Percentiles rank a stretch among this genome's conserved stretches.
These are phyloP conservation scores for Epirrhoe alternata DNA, from an alignment of 2,888 invertebrate species.

Conservation along the genomic window DNA sequence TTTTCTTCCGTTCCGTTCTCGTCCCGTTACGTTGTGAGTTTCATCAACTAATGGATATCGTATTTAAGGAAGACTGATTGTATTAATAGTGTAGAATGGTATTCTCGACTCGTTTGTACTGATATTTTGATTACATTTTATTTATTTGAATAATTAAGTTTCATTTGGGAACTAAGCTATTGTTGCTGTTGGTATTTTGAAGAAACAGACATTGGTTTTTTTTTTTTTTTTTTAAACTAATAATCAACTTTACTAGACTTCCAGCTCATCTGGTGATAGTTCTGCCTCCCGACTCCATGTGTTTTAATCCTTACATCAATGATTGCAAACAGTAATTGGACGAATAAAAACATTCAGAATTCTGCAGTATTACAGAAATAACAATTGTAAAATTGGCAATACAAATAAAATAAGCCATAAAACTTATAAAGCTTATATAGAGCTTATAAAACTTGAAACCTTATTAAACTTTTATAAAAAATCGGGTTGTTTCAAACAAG, in stretches of 20 bases:
- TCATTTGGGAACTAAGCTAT: not conserved
- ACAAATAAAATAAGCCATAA: not conserved
- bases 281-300: too few relatives aligned
- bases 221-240: too few relatives aligned
- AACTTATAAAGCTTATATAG: not conserved
- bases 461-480: too few relatives aligned
- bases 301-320: too few relatives aligned
- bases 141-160: not conserved
- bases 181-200: too few relatives aligned
- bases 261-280: too few relatives aligned
- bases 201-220: too few relatives aligned
- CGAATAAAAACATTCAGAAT: not conserved
- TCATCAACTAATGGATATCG: slow-evolving; percentile 26
- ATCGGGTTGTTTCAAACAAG: too few relatives aligned
- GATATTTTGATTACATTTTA: slow-evolving; percentile 10
- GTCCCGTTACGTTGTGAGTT: slow-evolving; percentile 7
- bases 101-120: slow-evolving; percentile 6
- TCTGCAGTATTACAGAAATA: not conserved
- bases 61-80: slow-evolving; percentile 20
- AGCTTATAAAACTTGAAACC: not conserved
- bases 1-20: slow-evolving; percentile 5
- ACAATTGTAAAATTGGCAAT: not conserved
- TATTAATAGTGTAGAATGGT: slow-evolving; percentile 9
- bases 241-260: too few relatives aligned
- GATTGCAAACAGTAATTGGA: not conserved